Evolutionary conservation across 2,888 invertebrate genomes (phyloP).

Genomic region (Entomobrya proxima): DNA sequence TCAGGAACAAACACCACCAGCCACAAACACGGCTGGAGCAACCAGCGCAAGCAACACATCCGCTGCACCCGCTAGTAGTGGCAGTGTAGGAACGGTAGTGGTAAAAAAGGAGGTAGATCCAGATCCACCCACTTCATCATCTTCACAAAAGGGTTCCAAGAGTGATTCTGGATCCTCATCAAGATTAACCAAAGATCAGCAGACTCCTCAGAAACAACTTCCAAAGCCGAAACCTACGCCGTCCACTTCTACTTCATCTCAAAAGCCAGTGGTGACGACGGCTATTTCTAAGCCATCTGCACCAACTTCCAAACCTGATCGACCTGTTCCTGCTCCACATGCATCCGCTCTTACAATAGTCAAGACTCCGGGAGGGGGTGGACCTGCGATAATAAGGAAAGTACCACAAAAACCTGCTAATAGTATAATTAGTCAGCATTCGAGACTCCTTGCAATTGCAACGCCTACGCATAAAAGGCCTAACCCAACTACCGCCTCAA

Average conservation of each 20-base stretch:
- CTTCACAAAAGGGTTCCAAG: background rate
- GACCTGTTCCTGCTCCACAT: background rate
- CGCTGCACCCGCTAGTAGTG: background rate
- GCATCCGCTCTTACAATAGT: constrained; percentile 11
- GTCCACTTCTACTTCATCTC: background rate
- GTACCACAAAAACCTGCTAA: background rate
- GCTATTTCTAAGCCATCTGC: background rate
- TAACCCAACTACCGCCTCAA: background rate
- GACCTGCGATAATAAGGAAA: constrained; percentile 15
- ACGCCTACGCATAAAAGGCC: background rate
- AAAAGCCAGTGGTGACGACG: background rate
- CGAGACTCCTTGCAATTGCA: background rate
- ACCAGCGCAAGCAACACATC: background rate
- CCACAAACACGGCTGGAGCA: background rate
- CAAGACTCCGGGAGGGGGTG: constrained; percentile 9
- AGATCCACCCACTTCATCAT: background rate
- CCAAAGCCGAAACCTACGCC: background rate
- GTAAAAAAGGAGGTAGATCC: background rate
- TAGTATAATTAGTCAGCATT: background rate
- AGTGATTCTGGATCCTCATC: background rate
- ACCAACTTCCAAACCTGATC: background rate
- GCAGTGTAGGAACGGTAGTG: background rate
- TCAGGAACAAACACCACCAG: background rate
- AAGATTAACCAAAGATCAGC: background rate
- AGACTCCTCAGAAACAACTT: background rate